Conservation (phyloP, 1,140 invertebrate genomes). For the Cardiocondyla obscurior region DNA sequence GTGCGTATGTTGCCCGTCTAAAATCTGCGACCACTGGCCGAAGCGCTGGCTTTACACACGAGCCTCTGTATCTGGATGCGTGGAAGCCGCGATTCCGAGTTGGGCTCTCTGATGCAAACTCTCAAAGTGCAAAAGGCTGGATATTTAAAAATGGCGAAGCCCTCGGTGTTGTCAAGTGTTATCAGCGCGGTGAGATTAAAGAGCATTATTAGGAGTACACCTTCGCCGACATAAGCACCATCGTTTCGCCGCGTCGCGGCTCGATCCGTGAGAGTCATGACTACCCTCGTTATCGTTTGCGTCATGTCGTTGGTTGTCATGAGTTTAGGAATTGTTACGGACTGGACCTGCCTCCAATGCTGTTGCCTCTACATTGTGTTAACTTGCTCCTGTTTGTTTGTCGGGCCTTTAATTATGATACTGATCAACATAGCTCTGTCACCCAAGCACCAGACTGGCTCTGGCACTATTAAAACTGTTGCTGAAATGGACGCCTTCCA, state of each 20-base stretch:
- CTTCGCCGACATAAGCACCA: neutral
- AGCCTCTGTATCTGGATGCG: too few relatives aligned
- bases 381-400: conserved; percentile 76
- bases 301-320: neutral
- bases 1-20: too few relatives aligned
- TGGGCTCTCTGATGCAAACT: neutral
- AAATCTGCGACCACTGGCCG: too few relatives aligned
- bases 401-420: conserved; percentile 81
- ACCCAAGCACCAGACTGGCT: conserved; percentile 83
- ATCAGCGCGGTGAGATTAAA: conserved; percentile 4
- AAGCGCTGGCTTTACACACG: too few relatives aligned
- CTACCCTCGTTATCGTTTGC: neutral
- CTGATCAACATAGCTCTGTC: conserved; percentile 83
- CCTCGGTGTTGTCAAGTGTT: neutral
- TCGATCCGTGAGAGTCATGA: neutral
- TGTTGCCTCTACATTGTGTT: conserved; percentile 75
- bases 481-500: conserved; percentile 83
- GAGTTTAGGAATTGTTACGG: conserved; percentile 12
- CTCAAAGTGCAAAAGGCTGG: neutral
- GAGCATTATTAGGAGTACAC: neutral
- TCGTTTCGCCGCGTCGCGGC: neutral
- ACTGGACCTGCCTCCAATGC: conserved; percentile 73
- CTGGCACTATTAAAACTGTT: conserved; percentile 80
- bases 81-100: too few relatives aligned
- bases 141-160: conserved; percentile 42